A percentile compares a stretch with the other conserved stretches of the same genome.
phyloP scores from a whole-genome alignment of 2,888 invertebrate species.

The Morpho helenor region DNA sequence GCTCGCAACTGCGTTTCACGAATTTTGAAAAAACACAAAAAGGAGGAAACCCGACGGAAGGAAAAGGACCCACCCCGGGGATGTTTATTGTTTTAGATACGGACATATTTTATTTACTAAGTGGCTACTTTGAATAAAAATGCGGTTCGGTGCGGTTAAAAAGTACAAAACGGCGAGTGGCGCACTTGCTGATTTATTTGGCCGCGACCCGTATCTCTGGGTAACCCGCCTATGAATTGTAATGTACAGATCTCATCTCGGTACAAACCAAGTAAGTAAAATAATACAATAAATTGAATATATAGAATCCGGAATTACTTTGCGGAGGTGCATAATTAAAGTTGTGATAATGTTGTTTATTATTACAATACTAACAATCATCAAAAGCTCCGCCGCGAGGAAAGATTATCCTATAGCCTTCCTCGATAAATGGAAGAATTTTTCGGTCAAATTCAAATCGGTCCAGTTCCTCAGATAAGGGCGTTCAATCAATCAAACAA shows the following conservation, averaged over 20 bases:
- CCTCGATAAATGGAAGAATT: too few species aligned
- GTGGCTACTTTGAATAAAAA: slow-evolving; percentile 78
- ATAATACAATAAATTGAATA: too few species aligned
- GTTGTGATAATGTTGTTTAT: too few species aligned
- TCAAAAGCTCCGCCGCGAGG: too few species aligned
- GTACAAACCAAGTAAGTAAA: not conserved
- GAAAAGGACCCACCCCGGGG: slow-evolving; percentile 59
- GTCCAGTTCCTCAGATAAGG: not conserved
- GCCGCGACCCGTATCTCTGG: slow-evolving; percentile 38
- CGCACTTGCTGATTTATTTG: slow-evolving; percentile 48
- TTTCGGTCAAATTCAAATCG: not conserved
- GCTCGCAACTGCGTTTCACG: slow-evolving; percentile 39
- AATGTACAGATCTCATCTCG: not conserved
- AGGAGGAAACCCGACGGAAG: slow-evolving; percentile 39
- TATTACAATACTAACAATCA: too few species aligned
- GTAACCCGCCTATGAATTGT: slow-evolving; percentile 16
- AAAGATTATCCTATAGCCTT: too few species aligned
- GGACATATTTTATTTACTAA: slow-evolving; percentile 77
- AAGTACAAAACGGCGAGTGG: slow-evolving; percentile 55
- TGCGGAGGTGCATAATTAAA: too few species aligned
- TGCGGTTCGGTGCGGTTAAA: slow-evolving; percentile 68
- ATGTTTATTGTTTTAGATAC: slow-evolving; percentile 67
- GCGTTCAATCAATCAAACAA: too few species aligned
- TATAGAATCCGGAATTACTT: too few species aligned
- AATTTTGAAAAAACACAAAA: slow-evolving; percentile 37